Evolutionary conservation across 1,140 invertebrate genomes (phyloP), one percentile per base, ranked within the genome.

Genomic region (Ladona fulva): DNA sequence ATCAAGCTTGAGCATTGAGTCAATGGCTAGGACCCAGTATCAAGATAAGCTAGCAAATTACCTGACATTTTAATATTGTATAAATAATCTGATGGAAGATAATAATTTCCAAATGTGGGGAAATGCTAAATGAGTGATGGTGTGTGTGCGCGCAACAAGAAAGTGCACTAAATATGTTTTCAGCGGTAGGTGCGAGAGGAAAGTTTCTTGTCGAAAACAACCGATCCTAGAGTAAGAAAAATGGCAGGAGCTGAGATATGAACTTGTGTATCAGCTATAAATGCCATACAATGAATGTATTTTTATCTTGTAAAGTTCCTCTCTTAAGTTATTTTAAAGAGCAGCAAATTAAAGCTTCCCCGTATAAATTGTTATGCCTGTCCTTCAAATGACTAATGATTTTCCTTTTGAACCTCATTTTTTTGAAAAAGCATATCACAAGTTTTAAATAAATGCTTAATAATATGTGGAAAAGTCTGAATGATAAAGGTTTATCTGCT

Each of bases 261-360:
- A 19, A 19, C 52, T 19, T 66, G 3, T 66, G n/a, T 22, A 66
- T 66, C n/a, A 22, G 52, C 52, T 66, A 12, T 37, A 6, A 66
- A 66, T 66, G 52, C 52, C 52, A 66, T 66, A 16, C 14, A 66
- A 66, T 66, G 52, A 16, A 66, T 66, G 52, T 66, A 66, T 66
- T 66, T 66, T 66, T 66, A 66, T 66, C 52, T 66, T 66, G 52
- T 66, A 66, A 66, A 66, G 52, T 66, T 66, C 52, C 52, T 66
- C 52, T 66, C 52, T 66, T 66, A 66, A 66, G 52, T 66, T 66
- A 66, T 66, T 66, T 66, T 66, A 66, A 66, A 66, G 52, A 66
- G 52, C 52, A 66, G 52, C 52, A 66, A 66, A 66, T 66, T 66
- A 66, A 66, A 66, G 52, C 52, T 66, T 66, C 52, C 52, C 52